Base-by-base conservation (phyloP, 1,140 invertebrate genomes). In the Amphibalanus amphitrite region DNA sequence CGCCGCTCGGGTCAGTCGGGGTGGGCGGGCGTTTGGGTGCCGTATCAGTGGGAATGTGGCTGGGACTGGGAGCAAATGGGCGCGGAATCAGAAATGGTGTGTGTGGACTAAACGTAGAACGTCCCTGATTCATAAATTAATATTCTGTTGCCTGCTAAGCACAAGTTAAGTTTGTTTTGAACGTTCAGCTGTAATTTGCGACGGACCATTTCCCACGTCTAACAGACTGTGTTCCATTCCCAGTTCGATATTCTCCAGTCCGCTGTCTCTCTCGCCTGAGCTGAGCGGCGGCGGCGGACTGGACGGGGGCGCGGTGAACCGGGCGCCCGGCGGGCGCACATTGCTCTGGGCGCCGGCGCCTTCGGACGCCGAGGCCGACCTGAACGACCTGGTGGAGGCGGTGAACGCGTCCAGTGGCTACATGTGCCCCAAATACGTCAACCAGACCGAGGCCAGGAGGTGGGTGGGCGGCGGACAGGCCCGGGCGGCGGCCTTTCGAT, bases 401-500 rank as follows among this genome's bases (percentile, higher is more conserved):
- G 15, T 73, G 67, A 79, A 80, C 70, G 74, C 68, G 64, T 73
- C 74, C 40, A 75, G 72, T 38, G 71, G 72, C 1, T 65, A 82
- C 38, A 87, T 85, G 78, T 92, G 88, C 81, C 86, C 86, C 15
- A 84, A 85, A 75, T 84, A 85, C 71, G 86, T 93, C 67, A 93
- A 94, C 79, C 87, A 89, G 77, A 90, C 90, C 0, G 92, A 95
- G 79, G 93, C 90, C 71, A 85, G 89, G 68, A 85, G 83, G 83
- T 84, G 74, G 75, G 76, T 67, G 3, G 13, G 72, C 30, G 75
- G 72, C 47, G 26, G 74, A 0, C 74, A 73, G 69, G 74, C 72
- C 64, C 29, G 69, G 33, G 33, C 4, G 33, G 15, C 33, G 33
- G 33, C n/a, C n/a, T n/a, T n/a, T n/a, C n/a, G n/a, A n/a, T n/a